Percentiles rank a stretch among this genome's conserved stretches.
phyloP scores from a whole-genome alignment of 1,140 invertebrate species.

The Leptonema lineaticorne region DNA sequence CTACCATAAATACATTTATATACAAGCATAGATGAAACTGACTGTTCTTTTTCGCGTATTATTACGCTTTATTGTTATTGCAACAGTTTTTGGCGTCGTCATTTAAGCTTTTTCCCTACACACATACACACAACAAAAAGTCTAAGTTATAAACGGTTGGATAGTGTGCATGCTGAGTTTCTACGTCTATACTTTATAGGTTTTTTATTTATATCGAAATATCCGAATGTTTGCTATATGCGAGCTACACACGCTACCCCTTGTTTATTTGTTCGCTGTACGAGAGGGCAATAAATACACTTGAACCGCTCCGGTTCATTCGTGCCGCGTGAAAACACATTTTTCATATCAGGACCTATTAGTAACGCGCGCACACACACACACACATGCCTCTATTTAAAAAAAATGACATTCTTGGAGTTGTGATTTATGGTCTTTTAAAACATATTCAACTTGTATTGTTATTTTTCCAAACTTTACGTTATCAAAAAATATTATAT shows the following conservation, averaged over 20 bases:
- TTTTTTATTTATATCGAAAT: neutral
- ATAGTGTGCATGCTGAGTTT: neutral
- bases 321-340: conserved; percentile 21
- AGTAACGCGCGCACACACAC: too few relatives aligned
- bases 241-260: neutral
- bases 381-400: too few relatives aligned
- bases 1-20: conserved; percentile 32
- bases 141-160: neutral
- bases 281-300: conserved; percentile 25
- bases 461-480: too few relatives aligned
- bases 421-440: conserved; percentile 1
- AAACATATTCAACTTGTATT: neutral
- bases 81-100: conserved; percentile 41
- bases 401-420: neutral
- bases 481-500: too few relatives aligned
- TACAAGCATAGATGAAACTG: too few relatives aligned
- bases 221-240: neutral
- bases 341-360: conserved; percentile 28
- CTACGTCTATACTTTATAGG: neutral
- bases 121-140: neutral
- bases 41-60: conserved; percentile 33
- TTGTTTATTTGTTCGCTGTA: conserved; percentile 15
- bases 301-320: conserved; percentile 19
- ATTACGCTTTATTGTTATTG: conserved; percentile 42
- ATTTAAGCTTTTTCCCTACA: too few relatives aligned